Conservation (phyloP, 2,888 invertebrate species). For the Macrophya alboannulata region DNA sequence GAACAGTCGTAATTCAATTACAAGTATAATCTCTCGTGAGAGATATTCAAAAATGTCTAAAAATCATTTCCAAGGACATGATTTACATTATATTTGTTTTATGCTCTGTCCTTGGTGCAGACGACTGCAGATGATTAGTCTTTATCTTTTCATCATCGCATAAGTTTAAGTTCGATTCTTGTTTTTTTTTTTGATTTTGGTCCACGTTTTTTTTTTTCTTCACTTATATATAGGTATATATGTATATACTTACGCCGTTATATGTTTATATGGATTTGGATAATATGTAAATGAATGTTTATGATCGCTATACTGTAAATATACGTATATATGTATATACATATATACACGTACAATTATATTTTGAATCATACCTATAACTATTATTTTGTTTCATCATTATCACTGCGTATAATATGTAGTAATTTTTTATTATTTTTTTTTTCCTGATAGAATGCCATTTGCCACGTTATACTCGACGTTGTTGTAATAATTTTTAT, state of each 20-base stretch:
- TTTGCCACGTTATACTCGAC: no score
- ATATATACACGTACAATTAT: conserved; percentile 16
- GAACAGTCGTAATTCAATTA: neutral
- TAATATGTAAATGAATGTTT: conserved; percentile 27
- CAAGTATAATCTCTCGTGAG: neutral
- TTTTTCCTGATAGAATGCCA: neutral
- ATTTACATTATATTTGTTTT: neutral
- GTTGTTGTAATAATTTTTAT: no score
- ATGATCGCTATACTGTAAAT: conserved; percentile 18
- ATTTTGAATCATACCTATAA: conserved; percentile 36
- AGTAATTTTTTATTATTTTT: neutral
- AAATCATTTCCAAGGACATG: neutral
- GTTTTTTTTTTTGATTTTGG: neutral
- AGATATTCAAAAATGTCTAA: neutral
- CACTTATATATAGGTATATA: neutral
- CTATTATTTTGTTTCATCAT: neutral
- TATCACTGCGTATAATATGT: no score
- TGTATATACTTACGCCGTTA: neutral
- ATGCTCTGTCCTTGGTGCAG: neutral
- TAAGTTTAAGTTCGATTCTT: neutral
- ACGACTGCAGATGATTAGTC: neutral
- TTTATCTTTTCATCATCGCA: neutral
- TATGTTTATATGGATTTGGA: conserved; percentile 12
- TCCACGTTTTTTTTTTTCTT: neutral
- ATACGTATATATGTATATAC: conserved; percentile 10